Evolutionary conservation across 1,140 invertebrate species (phyloP), one percentile per base, ranked within the genome.

Genomic region (Brachionus plicatilis): DNA sequence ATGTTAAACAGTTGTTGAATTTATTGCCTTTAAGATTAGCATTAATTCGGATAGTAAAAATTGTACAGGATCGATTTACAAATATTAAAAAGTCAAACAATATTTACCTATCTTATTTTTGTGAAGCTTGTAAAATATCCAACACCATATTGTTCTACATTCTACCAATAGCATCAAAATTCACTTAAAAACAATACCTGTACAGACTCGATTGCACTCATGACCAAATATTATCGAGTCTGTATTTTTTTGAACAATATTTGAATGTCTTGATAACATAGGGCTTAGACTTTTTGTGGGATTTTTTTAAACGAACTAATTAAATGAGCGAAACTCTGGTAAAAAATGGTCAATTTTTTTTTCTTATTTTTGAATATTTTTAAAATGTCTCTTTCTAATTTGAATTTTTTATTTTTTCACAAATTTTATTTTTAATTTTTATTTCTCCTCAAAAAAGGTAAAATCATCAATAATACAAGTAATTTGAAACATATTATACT

Each of bases 61-160:
- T 43, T 72, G 29, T 17, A 72, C 33, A 41, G 37, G 68, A 72
- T 72, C 68, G n/a, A 72, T 72, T 72, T 72, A 43, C 68, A 72
- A 72, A 68, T 33, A 68, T 33, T 33, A 68, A 68, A 68, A 68
- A 68, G 66, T 68, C 66, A 68, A 68, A 68, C 17, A 33, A 33
- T 68, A 68, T 68, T 68, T 68, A 68, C 33, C 33, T 68, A 68
- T 68, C 66, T 72, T 43, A 72, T 41, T 72, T 17, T 72, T 20
- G 68, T 72, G 17, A 68, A 68, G 27, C 66, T 41, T 29, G 27
- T 33, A 33, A 65, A 65, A 20, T 17, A 41, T 0, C 68, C n/a
- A 43, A 72, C 27, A 68, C 66, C 2, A 68, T 68, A 37, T 29
- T 41, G 27, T 68, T 9, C 33, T 33, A 68, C 5, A 68, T 33